Evolutionary conservation across 2,113 vertebrate species (phyloP).

Genomic region (Sylvilagus bachmani): DNA sequence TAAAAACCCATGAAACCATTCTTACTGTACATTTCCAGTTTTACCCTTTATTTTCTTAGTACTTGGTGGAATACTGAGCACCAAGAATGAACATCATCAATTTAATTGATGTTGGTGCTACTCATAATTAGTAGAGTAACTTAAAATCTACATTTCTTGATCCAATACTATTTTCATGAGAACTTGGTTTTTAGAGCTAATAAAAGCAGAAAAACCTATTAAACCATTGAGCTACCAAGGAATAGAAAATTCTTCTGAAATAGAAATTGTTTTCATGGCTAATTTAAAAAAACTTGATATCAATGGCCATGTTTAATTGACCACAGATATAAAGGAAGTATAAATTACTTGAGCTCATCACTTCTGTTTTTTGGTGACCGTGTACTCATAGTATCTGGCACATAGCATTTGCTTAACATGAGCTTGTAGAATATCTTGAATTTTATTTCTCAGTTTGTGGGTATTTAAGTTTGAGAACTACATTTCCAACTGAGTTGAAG

Average conservation of each 20-base stretch:
- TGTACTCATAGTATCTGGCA: neutral
- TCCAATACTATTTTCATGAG: conserved; percentile 23
- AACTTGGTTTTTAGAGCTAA: conserved; percentile 11
- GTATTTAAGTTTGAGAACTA: conserved; percentile 47
- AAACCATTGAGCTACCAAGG: conserved; percentile 55
- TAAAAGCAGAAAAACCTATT: conserved; percentile 43
- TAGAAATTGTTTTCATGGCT: conserved; percentile 46
- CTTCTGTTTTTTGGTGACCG: neutral
- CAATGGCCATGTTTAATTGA: neutral
- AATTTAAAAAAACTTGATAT: neutral
- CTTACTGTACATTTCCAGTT: neutral
- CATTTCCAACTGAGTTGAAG: neutral
- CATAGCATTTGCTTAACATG: neutral
- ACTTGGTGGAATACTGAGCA: neutral
- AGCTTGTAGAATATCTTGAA: conserved; percentile 10
- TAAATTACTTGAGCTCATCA: neutral
- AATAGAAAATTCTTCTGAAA: neutral
- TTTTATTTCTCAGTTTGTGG: conserved; percentile 26
- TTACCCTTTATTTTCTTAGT: neutral
- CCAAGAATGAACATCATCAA: neutral
- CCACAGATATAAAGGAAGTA: neutral
- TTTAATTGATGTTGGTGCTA: neutral
- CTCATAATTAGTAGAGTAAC: neutral
- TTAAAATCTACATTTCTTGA: conserved; percentile 41
- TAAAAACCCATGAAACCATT: neutral